Evolutionary conservation across 1,140 invertebrate species (phyloP).

Genomic region (Drosophila rhopaloa): DNA sequence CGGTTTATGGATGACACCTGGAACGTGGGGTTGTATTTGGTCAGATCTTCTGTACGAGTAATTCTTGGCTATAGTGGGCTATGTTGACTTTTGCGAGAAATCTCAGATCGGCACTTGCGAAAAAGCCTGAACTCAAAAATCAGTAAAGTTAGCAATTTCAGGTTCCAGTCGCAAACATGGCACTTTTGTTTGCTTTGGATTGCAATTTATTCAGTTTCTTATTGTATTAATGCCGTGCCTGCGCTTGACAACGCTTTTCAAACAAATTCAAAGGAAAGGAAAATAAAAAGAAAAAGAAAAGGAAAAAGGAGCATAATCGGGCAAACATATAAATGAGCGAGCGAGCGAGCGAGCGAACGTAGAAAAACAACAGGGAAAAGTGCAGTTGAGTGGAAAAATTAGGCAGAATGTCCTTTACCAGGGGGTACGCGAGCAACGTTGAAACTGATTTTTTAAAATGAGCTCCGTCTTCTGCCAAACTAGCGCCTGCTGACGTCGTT

Average conservation of each 20-base stretch:
- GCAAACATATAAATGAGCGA: conserved; percentile 65
- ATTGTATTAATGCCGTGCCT: conserved; percentile 60
- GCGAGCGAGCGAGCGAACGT: conserved; percentile 43
- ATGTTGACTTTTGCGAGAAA: neutral
- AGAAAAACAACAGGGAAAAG: conserved; percentile 58
- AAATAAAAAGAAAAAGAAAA: conserved; percentile 34
- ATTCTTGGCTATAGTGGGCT: neutral
- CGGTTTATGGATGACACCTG: conserved; percentile 99
- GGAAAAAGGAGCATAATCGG: conserved; percentile 38
- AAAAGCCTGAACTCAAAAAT: neutral
- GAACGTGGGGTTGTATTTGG: neutral
- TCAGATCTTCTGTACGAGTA: neutral
- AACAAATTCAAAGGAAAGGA: conserved; percentile 63
- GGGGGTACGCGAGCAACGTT: conserved; percentile 32
- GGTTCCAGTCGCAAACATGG: neutral
- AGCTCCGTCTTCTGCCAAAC: conserved; percentile 28
- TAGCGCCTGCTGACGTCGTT: neutral
- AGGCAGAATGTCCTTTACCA: conserved; percentile 69
- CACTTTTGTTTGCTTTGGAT: neutral
- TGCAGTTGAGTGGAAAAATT: conserved; percentile 82
- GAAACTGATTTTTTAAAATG: conserved; percentile 59
- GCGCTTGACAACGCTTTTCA: conserved; percentile 72
- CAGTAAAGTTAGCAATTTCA: neutral
- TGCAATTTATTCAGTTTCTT: conserved; percentile 39
- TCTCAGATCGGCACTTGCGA: neutral